These are phyloP conservation scores for Drosophila bocki DNA, from an alignment of 1,140 invertebrate genomes.

Conservation along the genomic window DNA sequence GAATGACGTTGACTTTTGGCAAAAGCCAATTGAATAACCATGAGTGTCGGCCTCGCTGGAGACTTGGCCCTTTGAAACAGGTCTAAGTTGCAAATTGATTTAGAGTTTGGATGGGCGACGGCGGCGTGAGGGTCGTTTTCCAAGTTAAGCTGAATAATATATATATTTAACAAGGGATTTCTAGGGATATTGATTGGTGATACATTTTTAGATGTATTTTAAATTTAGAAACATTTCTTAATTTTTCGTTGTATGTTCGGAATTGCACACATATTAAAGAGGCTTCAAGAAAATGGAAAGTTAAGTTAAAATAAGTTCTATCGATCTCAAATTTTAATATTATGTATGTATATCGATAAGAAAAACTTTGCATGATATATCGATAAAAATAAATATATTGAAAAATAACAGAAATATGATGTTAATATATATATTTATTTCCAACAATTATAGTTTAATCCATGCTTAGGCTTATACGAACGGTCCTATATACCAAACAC, in stretches of 20 bases:
- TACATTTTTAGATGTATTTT: not conserved
- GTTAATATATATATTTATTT: too few species aligned
- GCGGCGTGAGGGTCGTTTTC: not conserved
- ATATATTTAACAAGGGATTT: constrained; percentile 5
- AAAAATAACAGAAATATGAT: too few species aligned
- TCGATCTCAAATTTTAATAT: too few species aligned
- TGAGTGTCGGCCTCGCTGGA: constrained; percentile 35
- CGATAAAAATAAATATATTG: too few species aligned
- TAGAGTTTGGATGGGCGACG: constrained; percentile 16
- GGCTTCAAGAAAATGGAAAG: not conserved
- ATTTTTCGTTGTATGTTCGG: too few species aligned
- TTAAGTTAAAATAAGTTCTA: not conserved
- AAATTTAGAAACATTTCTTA: not conserved
- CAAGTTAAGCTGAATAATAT: not conserved
- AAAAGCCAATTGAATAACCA: constrained; percentile 56
- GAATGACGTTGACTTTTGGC: constrained; percentile 45
- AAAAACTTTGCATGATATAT: too few species aligned
- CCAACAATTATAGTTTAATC: too few species aligned
- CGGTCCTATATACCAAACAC: too few species aligned
- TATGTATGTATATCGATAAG: too few species aligned
- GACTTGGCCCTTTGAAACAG: constrained; percentile 38
- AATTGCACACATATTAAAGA: not conserved
- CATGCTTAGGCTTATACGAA: too few species aligned
- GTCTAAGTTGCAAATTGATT: constrained; percentile 43
- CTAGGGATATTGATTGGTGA: not conserved